These are phyloP conservation scores for Zeus faber DNA, from an alignment of 2,113 vertebrate genomes.

Conservation along the genomic window DNA sequence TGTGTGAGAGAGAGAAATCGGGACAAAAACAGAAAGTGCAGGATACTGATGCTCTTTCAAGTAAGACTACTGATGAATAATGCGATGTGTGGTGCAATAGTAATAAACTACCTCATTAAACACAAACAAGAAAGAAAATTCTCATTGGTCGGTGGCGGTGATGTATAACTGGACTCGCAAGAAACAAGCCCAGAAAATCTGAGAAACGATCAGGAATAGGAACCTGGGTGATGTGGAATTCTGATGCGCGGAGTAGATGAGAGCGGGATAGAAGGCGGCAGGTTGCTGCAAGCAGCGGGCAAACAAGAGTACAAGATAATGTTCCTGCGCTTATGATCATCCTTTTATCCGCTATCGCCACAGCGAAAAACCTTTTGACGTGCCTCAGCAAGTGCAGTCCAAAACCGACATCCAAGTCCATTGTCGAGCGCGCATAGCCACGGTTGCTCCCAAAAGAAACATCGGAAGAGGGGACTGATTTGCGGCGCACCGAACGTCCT, in stretches of 20 bases:
- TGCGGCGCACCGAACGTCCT: no score
- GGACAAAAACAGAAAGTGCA: constrained; percentile 11
- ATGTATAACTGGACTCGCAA: background rate
- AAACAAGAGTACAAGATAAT: constrained; percentile 46
- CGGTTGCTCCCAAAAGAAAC: constrained; percentile 2
- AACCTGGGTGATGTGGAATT: constrained; percentile 41
- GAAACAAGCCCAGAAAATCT: background rate
- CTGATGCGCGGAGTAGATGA: constrained; percentile 47
- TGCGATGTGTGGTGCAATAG: background rate
- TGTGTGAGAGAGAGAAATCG: background rate
- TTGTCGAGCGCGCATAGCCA: constrained; percentile 7
- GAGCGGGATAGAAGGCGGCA: constrained; percentile 35
- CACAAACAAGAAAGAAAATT: no score
- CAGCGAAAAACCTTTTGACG: constrained; percentile 36
- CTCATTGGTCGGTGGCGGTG: no score
- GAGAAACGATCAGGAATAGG: constrained; percentile 18
- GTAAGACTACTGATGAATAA: no score
- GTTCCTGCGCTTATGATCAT: constrained; percentile 47
- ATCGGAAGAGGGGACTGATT: background rate
- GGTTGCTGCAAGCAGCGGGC: constrained; percentile 55
- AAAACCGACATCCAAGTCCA: constrained; percentile 23
- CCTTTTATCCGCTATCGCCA: constrained; percentile 47
- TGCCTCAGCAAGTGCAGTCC: constrained; percentile 44
- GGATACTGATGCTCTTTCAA: no score
- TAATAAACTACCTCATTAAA: background rate